Evolutionary conservation across 2,888 invertebrate genomes (phyloP).

Genomic region (Archaeoteleia sp.): DNA sequence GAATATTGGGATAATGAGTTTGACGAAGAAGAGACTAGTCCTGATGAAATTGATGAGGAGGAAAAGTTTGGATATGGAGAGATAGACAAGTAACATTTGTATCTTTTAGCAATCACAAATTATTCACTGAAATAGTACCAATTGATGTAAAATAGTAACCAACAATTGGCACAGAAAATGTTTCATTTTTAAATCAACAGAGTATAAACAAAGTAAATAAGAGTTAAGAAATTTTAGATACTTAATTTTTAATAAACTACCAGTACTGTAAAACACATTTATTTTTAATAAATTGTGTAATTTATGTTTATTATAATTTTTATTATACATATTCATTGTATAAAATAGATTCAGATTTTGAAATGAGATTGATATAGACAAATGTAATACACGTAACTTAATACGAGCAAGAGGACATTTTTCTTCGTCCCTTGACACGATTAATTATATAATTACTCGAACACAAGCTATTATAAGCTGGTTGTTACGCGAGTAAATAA

Average conservation of each 20-base stretch:
- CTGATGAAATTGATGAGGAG: slow-evolving; percentile 41
- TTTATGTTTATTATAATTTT: no score
- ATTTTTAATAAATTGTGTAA: no score
- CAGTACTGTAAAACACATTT: no score
- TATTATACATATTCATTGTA: no score
- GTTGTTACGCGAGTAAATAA: slow-evolving; percentile 57
- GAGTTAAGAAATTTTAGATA: no score
- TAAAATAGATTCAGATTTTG: no score
- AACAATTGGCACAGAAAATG: no score
- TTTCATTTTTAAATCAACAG: no score
- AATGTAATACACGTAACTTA: background rate
- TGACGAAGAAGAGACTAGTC: slow-evolving; percentile 37
- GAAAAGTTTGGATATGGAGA: slow-evolving; percentile 45
- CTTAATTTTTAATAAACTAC: no score
- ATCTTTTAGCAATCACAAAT: slow-evolving; percentile 10
- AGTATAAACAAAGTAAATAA: no score
- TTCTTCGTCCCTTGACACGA: background rate
- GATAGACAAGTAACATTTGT: slow-evolving; percentile 4
- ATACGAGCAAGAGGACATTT: background rate
- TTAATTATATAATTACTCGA: slow-evolving; percentile 51
- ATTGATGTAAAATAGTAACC: no score
- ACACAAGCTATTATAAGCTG: slow-evolving; percentile 56
- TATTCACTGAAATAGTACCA: background rate
- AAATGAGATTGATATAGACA: no score
- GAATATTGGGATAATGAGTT: slow-evolving; percentile 24